Evolutionary conservation across 2,113 vertebrate genomes (phyloP).

Genomic region (Microtus richardsoni): DNA sequence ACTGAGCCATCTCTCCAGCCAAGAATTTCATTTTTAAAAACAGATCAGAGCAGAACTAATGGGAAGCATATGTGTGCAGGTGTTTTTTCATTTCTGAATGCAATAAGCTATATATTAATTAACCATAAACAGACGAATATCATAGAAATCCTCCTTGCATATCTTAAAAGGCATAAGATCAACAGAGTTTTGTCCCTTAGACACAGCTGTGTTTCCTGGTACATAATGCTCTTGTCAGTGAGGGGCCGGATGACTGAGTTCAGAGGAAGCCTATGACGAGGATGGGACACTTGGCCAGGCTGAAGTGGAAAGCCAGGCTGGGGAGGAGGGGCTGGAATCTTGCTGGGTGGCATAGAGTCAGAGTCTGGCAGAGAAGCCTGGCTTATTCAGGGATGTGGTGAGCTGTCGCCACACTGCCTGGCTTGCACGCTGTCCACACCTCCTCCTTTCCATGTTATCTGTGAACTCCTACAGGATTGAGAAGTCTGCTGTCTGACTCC

Average conservation of each 20-base stretch:
- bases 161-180: background rate
- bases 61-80: background rate
- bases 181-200: background rate
- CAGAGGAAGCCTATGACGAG: background rate
- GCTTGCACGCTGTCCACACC: background rate
- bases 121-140: background rate
- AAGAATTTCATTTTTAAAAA: background rate
- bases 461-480: background rate
- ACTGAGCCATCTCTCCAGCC: background rate
- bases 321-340: background rate
- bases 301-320: background rate
- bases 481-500: background rate
- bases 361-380: background rate
- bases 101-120: background rate
- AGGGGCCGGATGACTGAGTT: background rate
- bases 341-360: background rate
- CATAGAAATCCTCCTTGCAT: background rate
- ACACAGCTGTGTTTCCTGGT: background rate
- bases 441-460: background rate
- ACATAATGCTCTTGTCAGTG: background rate
- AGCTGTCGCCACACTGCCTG: background rate
- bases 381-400: background rate
- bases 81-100: background rate
- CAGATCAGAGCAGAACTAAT: background rate
- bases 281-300: too few relatives aligned